Percentiles rank a stretch among this genome's conserved stretches.
These are phyloP conservation scores for Botia kubotai DNA, from an alignment of 2,797 vertebrate species.

Conservation along the genomic window DNA sequence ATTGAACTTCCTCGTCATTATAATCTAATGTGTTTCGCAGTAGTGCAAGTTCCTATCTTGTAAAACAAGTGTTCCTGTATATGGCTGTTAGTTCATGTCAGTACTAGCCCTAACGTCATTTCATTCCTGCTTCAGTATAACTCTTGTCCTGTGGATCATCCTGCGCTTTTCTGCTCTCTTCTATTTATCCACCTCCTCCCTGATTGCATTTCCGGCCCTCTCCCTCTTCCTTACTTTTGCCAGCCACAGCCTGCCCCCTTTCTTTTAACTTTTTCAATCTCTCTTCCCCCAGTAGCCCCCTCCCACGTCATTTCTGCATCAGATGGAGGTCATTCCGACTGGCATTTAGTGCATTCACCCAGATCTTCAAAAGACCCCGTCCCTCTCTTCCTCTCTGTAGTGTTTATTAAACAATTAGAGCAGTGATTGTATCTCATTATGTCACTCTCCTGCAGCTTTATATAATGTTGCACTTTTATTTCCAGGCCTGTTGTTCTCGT, in stretches of 20 bases:
- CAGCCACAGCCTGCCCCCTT: slow-evolving; percentile 39
- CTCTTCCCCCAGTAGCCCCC: slow-evolving; percentile 24
- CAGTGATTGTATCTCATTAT: slow-evolving; percentile 19
- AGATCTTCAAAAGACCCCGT: slow-evolving; percentile 60
- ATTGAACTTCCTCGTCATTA: background rate
- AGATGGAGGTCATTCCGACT: slow-evolving; percentile 68
- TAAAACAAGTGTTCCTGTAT: slow-evolving; percentile 55
- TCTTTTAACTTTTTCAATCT: slow-evolving; percentile 47
- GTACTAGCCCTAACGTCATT: slow-evolving; percentile 65
- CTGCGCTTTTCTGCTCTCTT: slow-evolving; percentile 24
- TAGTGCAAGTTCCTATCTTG: slow-evolving; percentile 20
- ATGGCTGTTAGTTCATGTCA: slow-evolving; percentile 66
- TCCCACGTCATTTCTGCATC: slow-evolving; percentile 56
- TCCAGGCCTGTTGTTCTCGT: slow-evolving; percentile 59
- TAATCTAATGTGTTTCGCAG: background rate
- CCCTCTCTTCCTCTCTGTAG: background rate
- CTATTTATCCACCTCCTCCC: slow-evolving; percentile 1
- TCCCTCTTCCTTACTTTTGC: slow-evolving; percentile 23
- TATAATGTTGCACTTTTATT: slow-evolving; percentile 40
- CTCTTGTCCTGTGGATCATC: slow-evolving; percentile 34
- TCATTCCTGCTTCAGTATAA: slow-evolving; percentile 39
- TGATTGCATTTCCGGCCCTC: slow-evolving; percentile 30
- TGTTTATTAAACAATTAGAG: slow-evolving; percentile 25
- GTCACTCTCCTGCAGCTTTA: background rate
- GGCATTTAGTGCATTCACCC: slow-evolving; percentile 68